Evolutionary conservation across 92 coral and sea anemone genomes (phyloP).

Genomic region (Paragorgia papillata): DNA sequence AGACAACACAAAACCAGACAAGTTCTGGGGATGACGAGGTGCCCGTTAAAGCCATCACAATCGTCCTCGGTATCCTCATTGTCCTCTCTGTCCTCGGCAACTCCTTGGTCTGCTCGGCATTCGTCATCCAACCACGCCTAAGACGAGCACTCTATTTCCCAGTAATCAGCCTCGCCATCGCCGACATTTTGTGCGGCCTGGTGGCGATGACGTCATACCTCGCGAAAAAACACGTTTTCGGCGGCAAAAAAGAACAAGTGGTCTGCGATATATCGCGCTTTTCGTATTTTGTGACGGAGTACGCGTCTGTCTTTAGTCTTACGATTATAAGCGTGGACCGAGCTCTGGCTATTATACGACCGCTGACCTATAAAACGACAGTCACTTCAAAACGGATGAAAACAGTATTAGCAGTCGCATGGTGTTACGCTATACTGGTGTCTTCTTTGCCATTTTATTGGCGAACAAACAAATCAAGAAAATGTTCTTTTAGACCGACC

Average conservation of each 20-base stretch:
- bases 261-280: constrained; percentile 45
- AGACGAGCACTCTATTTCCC: constrained; percentile 30
- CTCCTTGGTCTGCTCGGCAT: constrained; percentile 33
- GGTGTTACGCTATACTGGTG: constrained; percentile 17
- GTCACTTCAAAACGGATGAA: constrained; percentile 40
- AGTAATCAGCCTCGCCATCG: constrained; percentile 46
- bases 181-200: constrained; percentile 45
- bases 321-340: constrained; percentile 36
- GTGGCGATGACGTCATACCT: constrained; percentile 51
- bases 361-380: constrained; percentile 38
- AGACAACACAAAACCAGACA: too few relatives aligned
- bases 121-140: constrained; percentile 36
- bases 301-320: constrained; percentile 39
- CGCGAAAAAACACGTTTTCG: constrained; percentile 45
- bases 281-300: constrained; percentile 40
- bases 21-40: too few relatives aligned
- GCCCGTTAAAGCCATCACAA: constrained; percentile 13
- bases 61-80: constrained; percentile 24
- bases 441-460: constrained; percentile 30
- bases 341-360: constrained; percentile 9
- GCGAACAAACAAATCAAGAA: background rate
- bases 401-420: background rate
- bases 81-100: constrained; percentile 26
- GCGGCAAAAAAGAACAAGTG: constrained; percentile 30
- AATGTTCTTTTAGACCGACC: constrained; percentile 28